Evolutionary conservation across 2,113 vertebrate species (phyloP), one percentile per base, ranked within the genome.

Genomic region (Halichoeres trimaculatus): DNA sequence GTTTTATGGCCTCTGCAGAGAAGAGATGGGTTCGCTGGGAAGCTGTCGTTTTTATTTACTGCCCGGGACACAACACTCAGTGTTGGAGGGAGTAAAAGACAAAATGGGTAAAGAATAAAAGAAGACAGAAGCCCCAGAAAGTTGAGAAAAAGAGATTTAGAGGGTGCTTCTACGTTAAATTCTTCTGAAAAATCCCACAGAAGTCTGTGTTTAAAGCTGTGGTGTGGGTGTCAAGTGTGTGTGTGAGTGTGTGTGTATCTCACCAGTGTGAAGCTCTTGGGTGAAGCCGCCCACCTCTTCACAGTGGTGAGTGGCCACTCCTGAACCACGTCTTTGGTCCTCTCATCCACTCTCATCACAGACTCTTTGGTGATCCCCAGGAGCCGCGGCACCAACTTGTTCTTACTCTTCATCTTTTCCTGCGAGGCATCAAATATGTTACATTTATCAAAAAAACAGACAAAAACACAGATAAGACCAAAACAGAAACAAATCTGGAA

Each of bases 341-440:
- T 97, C 90, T 99, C 98, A 0, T 99, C 98, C 90, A 99, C 97
- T 1, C 98, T 94, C 98, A 99, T 96, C 92, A 99, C 98, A 0
- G 97, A 99, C 81, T 99, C 98, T 87, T 99, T 99, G 89, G 98
- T 99, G 87, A 99, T 96, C 0, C 98, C 98, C 87, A 99, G 91
- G 55, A 99, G 87, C 23, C 98, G 94, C 8, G 97, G 98, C 38
- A 98, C 98, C 72, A 99, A 92, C 81, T 99, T 99, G 86, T 99
- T 99, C 75, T 99, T 99, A 56, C 98, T 96, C 90, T 99, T 99
- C 98, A 99, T 99, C 87, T 99, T 99, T 75, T 99, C 98, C 98
- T 99, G 62, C 3, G 71, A 58, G 54, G 41, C 10, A 30, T 10
- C 1, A 26, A 53, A 1, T 43, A 22, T 0, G 8, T 43, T 48